These are phyloP conservation scores for Heteromyza rotundicornis DNA, from an alignment of 2,888 invertebrate genomes.

Conservation along the genomic window DNA sequence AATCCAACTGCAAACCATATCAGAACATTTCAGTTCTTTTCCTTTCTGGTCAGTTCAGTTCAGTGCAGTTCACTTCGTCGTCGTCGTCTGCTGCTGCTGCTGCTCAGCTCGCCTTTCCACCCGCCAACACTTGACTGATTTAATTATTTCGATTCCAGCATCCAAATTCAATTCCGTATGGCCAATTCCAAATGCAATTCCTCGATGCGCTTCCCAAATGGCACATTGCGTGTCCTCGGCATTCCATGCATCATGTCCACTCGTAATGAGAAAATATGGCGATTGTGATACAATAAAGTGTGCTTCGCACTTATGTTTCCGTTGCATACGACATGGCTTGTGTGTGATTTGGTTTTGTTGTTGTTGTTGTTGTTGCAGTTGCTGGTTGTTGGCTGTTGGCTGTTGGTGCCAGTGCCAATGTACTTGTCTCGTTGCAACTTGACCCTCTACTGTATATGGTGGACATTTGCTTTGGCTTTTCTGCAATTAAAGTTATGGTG, in stretches of 20 bases:
- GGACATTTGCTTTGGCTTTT: not conserved
- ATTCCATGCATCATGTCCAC: conserved; percentile 60
- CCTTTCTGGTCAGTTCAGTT: no score
- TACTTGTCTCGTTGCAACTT: conserved; percentile 20
- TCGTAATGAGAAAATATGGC: conserved; percentile 63
- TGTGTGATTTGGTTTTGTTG: conserved; percentile 1
- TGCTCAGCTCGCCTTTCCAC: conserved; percentile 19
- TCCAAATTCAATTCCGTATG: conserved; percentile 26
- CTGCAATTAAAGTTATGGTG: conserved; percentile 48
- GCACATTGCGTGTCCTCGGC: conserved; percentile 47
- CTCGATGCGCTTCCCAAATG: conserved; percentile 3
- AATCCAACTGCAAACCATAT: conserved; percentile 19
- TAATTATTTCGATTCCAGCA: conserved; percentile 56
- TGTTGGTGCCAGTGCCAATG: conserved; percentile 6
- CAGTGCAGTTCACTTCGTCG: conserved; percentile 11
- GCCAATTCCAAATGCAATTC: conserved; percentile 8
- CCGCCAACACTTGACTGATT: conserved; percentile 61
- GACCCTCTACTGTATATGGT: conserved; percentile 17
- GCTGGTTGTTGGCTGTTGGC: not conserved
- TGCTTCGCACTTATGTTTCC: conserved; percentile 61
- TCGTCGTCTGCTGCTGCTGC: conserved; percentile 7
- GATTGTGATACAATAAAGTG: conserved; percentile 62
- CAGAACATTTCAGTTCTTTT: no score
- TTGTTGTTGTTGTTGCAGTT: conserved; percentile 10
- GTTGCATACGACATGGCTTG: not conserved